Evolutionary conservation across 2,888 invertebrate species (phyloP).

Genomic region (Thereva nobilitata): DNA sequence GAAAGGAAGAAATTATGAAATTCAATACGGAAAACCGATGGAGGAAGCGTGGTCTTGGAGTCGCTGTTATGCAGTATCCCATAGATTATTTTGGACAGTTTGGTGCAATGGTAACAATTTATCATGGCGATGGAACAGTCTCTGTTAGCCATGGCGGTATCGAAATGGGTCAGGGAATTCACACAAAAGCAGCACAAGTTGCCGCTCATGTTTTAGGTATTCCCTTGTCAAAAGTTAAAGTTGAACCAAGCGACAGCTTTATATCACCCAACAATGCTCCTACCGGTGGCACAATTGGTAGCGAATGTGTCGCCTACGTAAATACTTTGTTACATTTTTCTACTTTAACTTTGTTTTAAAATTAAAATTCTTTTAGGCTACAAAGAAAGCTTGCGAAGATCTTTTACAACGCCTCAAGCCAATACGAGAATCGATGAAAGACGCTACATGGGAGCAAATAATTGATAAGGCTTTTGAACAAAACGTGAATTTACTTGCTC

Average conservation of each 20-base stretch:
- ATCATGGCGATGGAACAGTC: slow-evolving; percentile 69
- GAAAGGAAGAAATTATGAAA: slow-evolving; percentile 60
- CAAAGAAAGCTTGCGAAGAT: slow-evolving; percentile 65
- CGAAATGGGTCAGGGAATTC: slow-evolving; percentile 77
- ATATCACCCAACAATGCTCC: slow-evolving; percentile 65
- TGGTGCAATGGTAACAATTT: slow-evolving; percentile 66
- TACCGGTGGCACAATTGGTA: slow-evolving; percentile 69
- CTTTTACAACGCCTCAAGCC: slow-evolving; percentile 64
- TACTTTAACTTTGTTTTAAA: not conserved
- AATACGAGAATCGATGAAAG: slow-evolving; percentile 57
- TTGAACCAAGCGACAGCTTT: slow-evolving; percentile 66
- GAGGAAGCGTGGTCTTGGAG: slow-evolving; percentile 71
- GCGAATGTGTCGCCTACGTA: slow-evolving; percentile 65
- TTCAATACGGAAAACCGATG: slow-evolving; percentile 72
- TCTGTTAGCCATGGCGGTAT: slow-evolving; percentile 68
- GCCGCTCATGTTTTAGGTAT: slow-evolving; percentile 70
- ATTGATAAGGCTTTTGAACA: slow-evolving; percentile 59
- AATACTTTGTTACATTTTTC: not conserved
- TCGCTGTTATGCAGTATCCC: slow-evolving; percentile 70
- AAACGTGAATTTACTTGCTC: slow-evolving; percentile 63
- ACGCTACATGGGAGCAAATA: slow-evolving; percentile 63
- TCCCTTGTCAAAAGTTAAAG: slow-evolving; percentile 64
- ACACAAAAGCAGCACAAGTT: slow-evolving; percentile 71
- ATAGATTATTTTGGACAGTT: slow-evolving; percentile 59
- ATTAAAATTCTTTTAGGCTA: slow-evolving; percentile 63